A percentile compares a stretch with the other conserved stretches of the same genome.
Conservation (phyloP, 2,797 vertebrate species). For the Bucorvus abyssinicus region DNA sequence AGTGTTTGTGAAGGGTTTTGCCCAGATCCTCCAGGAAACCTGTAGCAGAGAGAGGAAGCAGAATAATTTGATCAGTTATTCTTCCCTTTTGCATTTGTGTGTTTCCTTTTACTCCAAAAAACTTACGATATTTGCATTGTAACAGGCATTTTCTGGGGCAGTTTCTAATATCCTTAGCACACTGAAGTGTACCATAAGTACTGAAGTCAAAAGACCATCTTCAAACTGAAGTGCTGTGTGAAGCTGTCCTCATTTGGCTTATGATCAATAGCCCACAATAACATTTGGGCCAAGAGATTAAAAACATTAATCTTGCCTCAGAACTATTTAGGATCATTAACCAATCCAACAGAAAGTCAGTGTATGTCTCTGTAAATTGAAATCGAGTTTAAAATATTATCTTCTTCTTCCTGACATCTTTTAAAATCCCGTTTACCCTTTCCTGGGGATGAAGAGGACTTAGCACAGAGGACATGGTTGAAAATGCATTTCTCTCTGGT, state of each 20-base stretch:
- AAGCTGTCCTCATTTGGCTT: neutral
- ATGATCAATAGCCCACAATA: neutral
- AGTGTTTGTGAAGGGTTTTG: neutral
- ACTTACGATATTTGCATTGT: neutral
- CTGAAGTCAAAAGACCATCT: neutral
- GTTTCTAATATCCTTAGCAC: neutral
- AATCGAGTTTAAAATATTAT: neutral
- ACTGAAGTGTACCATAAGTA: neutral
- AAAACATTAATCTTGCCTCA: neutral
- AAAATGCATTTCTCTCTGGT: neutral
- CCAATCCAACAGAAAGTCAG: neutral
- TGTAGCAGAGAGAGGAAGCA: neutral
- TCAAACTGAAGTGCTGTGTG: neutral
- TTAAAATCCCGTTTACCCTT: neutral
- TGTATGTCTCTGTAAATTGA: neutral
- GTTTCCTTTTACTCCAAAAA: neutral
- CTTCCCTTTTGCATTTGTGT: neutral
- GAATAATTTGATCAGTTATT: neutral
- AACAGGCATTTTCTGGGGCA: neutral
- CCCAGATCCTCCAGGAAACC: neutral
- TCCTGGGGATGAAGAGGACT: neutral
- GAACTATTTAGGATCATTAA: neutral
- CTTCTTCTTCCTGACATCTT: neutral
- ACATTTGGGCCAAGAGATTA: neutral
- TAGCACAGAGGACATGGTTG: neutral